Conservation (phyloP, 2,113 vertebrate species). For the Sminthopsis crassicaudata region DNA sequence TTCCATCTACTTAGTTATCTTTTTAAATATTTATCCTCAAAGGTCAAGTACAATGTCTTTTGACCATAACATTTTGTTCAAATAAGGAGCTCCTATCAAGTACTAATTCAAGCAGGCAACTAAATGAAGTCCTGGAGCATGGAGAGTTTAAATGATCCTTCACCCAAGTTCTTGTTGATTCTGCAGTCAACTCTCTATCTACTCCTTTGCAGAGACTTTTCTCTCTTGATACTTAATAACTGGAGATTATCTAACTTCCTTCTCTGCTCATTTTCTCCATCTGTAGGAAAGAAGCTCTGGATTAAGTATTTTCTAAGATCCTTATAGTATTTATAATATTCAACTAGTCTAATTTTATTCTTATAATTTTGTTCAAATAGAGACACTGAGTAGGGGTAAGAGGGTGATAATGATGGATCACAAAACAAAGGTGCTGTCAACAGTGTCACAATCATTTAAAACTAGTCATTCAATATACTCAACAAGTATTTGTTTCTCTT, state of each 20-base stretch:
- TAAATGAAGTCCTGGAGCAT: background rate
- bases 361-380: background rate
- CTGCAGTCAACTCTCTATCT: background rate
- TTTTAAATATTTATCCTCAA: background rate
- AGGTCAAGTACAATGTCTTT: background rate
- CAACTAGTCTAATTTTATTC: background rate
- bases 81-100: background rate
- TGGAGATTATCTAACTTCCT: background rate
- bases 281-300: background rate
- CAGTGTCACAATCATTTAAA: background rate
- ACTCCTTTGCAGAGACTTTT: background rate
- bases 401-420: background rate
- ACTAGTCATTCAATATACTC: constrained; percentile 11
- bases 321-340: background rate
- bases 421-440: background rate
- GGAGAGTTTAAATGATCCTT: background rate
- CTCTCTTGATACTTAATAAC: background rate
- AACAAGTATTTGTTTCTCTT: background rate
- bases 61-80: background rate
- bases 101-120: background rate
- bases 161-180: background rate
- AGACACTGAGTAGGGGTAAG: background rate
- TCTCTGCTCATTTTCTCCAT: background rate
- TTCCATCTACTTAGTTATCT: background rate
- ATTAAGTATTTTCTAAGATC: background rate